Evolutionary conservation across 2,113 vertebrate genomes (phyloP).

Genomic region (Chaetorhynchus papuensis): DNA sequence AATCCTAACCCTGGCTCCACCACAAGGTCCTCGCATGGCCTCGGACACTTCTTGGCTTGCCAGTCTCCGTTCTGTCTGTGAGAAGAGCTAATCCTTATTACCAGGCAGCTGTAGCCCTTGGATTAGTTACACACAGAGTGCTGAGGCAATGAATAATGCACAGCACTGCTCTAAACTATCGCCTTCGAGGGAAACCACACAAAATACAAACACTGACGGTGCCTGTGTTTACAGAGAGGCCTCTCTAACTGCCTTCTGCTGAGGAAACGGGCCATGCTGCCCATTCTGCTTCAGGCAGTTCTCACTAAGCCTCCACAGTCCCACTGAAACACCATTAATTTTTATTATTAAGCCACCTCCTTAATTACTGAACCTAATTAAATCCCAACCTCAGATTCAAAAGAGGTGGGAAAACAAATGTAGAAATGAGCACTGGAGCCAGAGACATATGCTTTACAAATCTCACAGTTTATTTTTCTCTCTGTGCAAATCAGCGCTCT

Average conservation of each 20-base stretch:
- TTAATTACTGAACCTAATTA: neutral
- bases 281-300: neutral
- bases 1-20: neutral
- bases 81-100: neutral
- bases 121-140: neutral
- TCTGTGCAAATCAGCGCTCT: neutral
- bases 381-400: neutral
- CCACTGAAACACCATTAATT: neutral
- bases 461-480: constrained; percentile 38
- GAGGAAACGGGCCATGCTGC: neutral
- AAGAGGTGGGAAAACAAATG: neutral
- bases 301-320: neutral
- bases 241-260: neutral
- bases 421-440: neutral
- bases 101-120: neutral
- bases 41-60: neutral
- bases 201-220: neutral
- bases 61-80: neutral
- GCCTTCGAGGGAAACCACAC: neutral
- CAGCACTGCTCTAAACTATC: neutral
- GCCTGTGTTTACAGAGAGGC: neutral
- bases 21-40: neutral
- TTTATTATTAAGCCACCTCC: neutral
- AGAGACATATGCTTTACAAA: neutral
- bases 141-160: neutral